These are phyloP conservation scores for Meloidogyne floridensis DNA, from an alignment of 1,140 invertebrate species.

Conservation along the genomic window DNA sequence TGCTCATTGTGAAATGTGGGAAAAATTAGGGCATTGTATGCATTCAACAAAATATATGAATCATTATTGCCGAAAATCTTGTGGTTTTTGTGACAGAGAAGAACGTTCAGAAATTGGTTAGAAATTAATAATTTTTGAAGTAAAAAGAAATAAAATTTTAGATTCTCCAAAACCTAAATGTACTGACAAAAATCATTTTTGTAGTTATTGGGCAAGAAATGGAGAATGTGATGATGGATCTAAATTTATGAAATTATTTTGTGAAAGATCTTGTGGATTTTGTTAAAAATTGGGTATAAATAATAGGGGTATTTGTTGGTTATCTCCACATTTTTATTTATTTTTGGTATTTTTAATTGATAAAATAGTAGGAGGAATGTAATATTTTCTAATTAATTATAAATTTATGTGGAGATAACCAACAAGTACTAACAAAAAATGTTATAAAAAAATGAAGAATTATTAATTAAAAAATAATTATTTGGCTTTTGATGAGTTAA, in stretches of 20 bases:
- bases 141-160: not conserved
- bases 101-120: not conserved
- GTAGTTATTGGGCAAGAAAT: slow-evolving; percentile 64
- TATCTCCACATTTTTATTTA: no score
- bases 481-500: no score
- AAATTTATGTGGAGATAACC: no score
- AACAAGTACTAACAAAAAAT: no score
- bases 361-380: no score
- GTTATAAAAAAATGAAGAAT: no score
- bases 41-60: slow-evolving; percentile 64
- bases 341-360: no score
- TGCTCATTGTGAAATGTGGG: slow-evolving; percentile 66
- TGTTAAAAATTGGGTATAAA: slow-evolving; percentile 28
- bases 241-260: slow-evolving; percentile 66
- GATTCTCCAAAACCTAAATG: not conserved
- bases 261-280: slow-evolving; percentile 55
- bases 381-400: no score
- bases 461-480: no score
- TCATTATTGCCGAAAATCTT: slow-evolving; percentile 64
- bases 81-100: slow-evolving; percentile 50
- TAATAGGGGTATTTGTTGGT: not conserved
- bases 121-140: not conserved
- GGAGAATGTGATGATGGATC: slow-evolving; percentile 63
- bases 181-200: slow-evolving; percentile 64
- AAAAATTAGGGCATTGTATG: slow-evolving; percentile 61